Evolutionary conservation across 2,797 vertebrate species (phyloP).

Genomic region (Ficedula albicollis): DNA sequence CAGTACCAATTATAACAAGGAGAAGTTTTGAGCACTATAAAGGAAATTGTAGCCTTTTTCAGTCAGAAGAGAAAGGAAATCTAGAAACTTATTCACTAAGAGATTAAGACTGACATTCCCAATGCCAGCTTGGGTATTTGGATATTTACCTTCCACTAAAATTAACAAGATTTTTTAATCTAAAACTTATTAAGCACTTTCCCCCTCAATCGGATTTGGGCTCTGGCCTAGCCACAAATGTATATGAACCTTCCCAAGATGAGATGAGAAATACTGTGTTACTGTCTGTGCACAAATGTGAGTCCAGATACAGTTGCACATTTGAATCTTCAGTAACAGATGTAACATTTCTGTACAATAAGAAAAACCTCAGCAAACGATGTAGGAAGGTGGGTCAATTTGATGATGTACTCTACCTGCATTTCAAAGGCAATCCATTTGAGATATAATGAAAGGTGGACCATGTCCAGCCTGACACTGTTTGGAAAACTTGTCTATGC

Average conservation of each 20-base stretch:
- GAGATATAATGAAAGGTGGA: constrained; percentile 19
- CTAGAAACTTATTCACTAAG: not conserved
- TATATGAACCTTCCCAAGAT: not conserved
- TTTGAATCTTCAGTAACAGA: not conserved
- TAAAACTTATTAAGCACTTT: not conserved
- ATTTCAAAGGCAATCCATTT: constrained; percentile 27
- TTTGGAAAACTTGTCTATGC: constrained; percentile 18
- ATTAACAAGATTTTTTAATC: not conserved
- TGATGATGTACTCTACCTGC: not conserved
- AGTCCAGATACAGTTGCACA: rapidly evolving
- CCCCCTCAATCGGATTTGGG: rapidly evolving
- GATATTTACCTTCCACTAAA: not conserved
- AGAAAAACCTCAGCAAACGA: not conserved
- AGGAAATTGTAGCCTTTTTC: not conserved
- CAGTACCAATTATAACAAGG: not conserved
- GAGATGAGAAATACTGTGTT: not conserved
- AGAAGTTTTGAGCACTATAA: not conserved
- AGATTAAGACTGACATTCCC: not conserved
- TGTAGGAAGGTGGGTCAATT: not conserved
- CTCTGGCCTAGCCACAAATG: not conserved
- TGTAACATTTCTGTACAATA: not conserved
- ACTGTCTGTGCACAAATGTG: not conserved
- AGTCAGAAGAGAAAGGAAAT: not conserved
- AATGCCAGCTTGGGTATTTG: not conserved
- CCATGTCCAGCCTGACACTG: not conserved